These are phyloP conservation scores for Melanchra persicariae DNA, from an alignment of 2,888 invertebrate species.

Conservation along the genomic window DNA sequence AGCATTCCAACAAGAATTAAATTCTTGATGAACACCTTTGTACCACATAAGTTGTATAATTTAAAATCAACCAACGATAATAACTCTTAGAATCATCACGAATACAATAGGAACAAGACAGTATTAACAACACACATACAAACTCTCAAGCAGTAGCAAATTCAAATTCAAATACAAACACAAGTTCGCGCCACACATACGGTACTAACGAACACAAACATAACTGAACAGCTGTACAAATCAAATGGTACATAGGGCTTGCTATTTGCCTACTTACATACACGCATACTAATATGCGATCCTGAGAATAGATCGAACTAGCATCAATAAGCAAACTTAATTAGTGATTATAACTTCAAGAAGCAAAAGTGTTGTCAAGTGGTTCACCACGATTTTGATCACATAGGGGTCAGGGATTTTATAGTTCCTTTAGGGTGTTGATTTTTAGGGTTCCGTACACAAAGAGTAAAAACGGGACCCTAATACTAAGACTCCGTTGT, in stretches of 20 bases:
- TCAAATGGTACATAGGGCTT: conserved; percentile 55
- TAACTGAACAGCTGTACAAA: conserved; percentile 67
- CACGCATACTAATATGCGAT: not conserved
- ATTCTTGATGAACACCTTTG: no score
- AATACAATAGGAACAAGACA: not conserved
- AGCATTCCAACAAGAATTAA: not conserved
- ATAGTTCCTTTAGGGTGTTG: no score
- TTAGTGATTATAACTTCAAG: not conserved
- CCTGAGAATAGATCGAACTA: not conserved
- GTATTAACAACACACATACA: conserved; percentile 4
- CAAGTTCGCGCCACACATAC: conserved; percentile 3
- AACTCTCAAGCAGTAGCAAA: conserved; percentile 13
- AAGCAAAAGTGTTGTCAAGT: not conserved
- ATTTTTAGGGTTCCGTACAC: no score
- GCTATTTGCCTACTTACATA: not conserved
- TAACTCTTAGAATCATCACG: not conserved
- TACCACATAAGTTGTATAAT: no score
- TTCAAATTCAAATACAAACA: conserved; percentile 28
- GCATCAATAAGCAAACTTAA: not conserved
- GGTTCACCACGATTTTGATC: no score
- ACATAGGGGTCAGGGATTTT: no score
- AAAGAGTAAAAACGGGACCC: no score
- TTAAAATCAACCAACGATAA: not conserved
- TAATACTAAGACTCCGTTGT: no score
- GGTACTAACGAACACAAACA: conserved; percentile 29